Conservation (phyloP, 2,113 vertebrate genomes). For the Hyperopisus bebe region DNA sequence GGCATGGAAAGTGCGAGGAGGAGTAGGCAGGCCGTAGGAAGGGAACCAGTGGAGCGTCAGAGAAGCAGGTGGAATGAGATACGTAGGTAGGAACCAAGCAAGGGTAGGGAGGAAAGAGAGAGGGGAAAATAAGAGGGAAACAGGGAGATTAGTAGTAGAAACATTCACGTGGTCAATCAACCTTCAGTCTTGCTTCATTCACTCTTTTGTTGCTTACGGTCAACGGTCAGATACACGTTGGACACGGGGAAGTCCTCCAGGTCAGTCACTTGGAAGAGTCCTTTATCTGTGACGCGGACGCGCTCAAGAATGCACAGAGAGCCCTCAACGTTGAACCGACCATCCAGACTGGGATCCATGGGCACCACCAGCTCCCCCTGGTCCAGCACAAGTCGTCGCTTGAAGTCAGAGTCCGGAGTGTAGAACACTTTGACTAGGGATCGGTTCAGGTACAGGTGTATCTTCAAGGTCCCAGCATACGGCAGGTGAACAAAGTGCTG, state of each 20-base stretch:
- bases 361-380: slow-evolving; percentile 49
- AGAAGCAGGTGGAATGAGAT: not conserved
- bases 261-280: slow-evolving; percentile 53
- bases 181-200: not conserved
- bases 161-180: not conserved
- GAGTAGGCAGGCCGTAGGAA: not conserved
- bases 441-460: slow-evolving; percentile 58
- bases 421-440: slow-evolving; percentile 51
- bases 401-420: slow-evolving; percentile 26
- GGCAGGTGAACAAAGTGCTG: slow-evolving; percentile 39
- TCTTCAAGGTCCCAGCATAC: slow-evolving; percentile 47
- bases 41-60: not conserved
- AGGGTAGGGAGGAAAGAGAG: not conserved
- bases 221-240: slow-evolving; percentile 44
- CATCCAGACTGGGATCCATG: slow-evolving; percentile 39
- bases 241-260: slow-evolving; percentile 47
- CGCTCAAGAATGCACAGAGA: slow-evolving; percentile 47
- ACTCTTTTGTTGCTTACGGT: slow-evolving; percentile 46
- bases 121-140: slow-evolving; percentile 11
- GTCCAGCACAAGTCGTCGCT: slow-evolving; percentile 45
- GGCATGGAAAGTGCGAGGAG: not conserved
- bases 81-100: not conserved
- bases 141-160: not conserved
- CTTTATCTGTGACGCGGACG: slow-evolving; percentile 47
- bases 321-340: slow-evolving; percentile 50